These are phyloP conservation scores for Tenebrio molitor DNA, from an alignment of 1,140 invertebrate genomes.

Conservation along the genomic window DNA sequence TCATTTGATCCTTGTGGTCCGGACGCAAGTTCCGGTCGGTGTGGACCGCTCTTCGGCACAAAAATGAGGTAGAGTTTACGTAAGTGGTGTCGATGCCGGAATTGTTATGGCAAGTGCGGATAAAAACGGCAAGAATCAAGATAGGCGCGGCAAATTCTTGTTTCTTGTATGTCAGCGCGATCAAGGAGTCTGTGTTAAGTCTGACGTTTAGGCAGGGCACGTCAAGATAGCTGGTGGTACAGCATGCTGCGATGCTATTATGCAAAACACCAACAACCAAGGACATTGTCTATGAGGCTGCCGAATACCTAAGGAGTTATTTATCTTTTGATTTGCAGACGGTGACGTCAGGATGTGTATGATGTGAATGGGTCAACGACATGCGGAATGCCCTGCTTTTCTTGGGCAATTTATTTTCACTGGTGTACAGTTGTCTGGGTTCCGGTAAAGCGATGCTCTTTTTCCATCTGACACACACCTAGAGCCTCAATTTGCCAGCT, in stretches of 20 bases:
- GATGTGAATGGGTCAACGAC: constrained; percentile 40
- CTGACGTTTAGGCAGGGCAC: constrained; percentile 34
- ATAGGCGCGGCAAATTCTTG: constrained; percentile 45
- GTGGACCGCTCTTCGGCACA: not conserved
- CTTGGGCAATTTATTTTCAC: not conserved
- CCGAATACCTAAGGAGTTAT: constrained; percentile 14
- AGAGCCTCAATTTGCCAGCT: not conserved
- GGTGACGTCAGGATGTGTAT: constrained; percentile 28
- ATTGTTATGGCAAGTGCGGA: constrained; percentile 35
- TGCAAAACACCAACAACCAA: constrained; percentile 38
- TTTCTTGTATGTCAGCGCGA: constrained; percentile 40
- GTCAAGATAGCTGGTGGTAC: constrained; percentile 13
- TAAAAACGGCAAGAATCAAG: constrained; percentile 26
- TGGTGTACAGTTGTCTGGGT: not conserved
- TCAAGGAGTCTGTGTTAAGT: constrained; percentile 31
- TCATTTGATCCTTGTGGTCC: not conserved
- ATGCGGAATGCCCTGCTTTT: constrained; percentile 26
- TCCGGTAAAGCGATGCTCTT: constrained; percentile 4
- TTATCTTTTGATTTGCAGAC: constrained; percentile 36
- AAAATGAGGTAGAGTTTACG: constrained; percentile 11
- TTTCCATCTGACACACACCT: not conserved
- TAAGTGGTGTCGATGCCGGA: constrained; percentile 16
- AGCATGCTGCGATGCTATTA: constrained; percentile 36
- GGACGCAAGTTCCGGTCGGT: not conserved
- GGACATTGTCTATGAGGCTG: constrained; percentile 31